Evolutionary conservation across 2,113 vertebrate genomes (phyloP).

Genomic region (Pseudolaguvia tuberculata): DNA sequence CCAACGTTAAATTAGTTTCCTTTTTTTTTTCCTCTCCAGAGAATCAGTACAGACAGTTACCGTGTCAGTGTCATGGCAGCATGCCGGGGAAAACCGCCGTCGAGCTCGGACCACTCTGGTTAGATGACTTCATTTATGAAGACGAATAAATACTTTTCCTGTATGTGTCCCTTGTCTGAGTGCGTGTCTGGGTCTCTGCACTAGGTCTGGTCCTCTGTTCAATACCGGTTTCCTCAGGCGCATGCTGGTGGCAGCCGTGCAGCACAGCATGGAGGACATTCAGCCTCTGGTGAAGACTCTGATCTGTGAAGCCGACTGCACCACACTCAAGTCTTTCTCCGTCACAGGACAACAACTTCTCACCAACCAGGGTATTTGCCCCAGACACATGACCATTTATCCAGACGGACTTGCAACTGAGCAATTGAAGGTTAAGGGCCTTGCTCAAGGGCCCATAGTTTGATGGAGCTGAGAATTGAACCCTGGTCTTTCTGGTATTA

Average conservation of each 20-base stretch:
- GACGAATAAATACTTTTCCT: no score
- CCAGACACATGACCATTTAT: no score
- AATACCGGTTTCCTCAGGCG: conserved; percentile 87
- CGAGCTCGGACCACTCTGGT: conserved; percentile 92
- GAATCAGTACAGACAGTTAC: conserved; percentile 81
- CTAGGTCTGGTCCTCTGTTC: conserved; percentile 86
- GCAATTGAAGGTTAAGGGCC: no score
- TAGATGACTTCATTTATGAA: no score
- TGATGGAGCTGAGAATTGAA: no score
- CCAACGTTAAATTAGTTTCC: not conserved
- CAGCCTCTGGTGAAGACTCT: conserved; percentile 87
- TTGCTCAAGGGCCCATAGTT: no score
- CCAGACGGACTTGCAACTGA: no score
- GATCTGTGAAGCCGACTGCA: conserved; percentile 89
- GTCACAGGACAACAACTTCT: conserved; percentile 62
- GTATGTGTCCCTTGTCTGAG: not conserved
- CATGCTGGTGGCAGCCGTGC: conserved; percentile 83
- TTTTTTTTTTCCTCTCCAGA: conserved; percentile 59
- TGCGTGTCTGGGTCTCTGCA: not conserved
- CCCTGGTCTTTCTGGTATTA: no score
- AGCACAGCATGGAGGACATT: conserved; percentile 83
- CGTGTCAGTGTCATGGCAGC: conserved; percentile 86
- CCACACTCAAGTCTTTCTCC: conserved; percentile 72
- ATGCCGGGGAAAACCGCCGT: conserved; percentile 92
- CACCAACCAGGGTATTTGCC: conserved; percentile 77